A percentile compares a stretch with the other conserved stretches of the same genome.
Conservation (phyloP, 1,140 invertebrate species). For the Diabrotica virgifera region DNA sequence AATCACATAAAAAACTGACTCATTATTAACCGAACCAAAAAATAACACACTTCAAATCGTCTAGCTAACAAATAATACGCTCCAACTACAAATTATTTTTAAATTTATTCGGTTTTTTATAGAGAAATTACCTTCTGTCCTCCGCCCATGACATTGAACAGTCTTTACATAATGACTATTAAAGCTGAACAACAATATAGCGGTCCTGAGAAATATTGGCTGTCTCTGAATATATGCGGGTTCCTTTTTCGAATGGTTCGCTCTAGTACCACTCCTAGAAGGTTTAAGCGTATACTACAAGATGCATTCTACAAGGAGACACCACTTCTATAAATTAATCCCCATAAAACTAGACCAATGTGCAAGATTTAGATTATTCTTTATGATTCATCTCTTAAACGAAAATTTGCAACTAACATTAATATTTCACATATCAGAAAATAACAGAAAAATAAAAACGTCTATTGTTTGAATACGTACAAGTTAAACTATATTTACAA, state of each 20-base stretch:
- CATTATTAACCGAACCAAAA: background rate
- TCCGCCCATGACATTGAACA: slow-evolving; percentile 12
- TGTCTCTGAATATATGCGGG: background rate
- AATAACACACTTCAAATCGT: background rate
- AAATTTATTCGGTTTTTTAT: background rate
- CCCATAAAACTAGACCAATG: too few relatives aligned
- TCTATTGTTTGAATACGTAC: too few relatives aligned
- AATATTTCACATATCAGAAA: too few relatives aligned
- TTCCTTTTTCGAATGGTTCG: background rate
- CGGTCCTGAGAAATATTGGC: background rate
- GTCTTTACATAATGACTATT: slow-evolving; percentile 11
- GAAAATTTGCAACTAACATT: too few relatives aligned
- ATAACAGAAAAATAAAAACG: too few relatives aligned
- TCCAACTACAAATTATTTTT: background rate
- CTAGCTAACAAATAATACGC: slow-evolving; percentile 3
- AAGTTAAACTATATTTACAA: too few relatives aligned
- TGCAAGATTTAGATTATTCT: too few relatives aligned
- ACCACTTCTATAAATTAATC: too few relatives aligned
- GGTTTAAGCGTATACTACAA: slow-evolving; percentile 4
- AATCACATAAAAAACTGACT: background rate
- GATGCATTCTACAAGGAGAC: background rate
- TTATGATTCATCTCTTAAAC: too few relatives aligned
- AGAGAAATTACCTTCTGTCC: background rate
- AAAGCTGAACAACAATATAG: slow-evolving; percentile 10
- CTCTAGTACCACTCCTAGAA: slow-evolving; percentile 5